Evolutionary conservation across 2,113 vertebrate species (phyloP).

Genomic region (Irena cyanogastra): DNA sequence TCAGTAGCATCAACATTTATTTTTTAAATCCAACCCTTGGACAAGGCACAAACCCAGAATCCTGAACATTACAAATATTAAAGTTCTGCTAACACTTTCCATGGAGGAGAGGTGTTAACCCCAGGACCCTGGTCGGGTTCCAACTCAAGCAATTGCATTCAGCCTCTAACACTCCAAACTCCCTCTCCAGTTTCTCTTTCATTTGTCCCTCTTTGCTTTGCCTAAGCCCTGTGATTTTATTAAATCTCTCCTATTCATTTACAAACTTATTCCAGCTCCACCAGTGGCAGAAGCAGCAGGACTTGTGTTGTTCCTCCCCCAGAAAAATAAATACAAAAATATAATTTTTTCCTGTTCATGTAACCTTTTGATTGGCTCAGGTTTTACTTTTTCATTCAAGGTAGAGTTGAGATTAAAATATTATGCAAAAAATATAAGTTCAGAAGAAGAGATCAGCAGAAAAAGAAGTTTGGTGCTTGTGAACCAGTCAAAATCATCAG

Average conservation of each 20-base stretch:
- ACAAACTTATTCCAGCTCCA: neutral
- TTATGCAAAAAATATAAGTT: neutral
- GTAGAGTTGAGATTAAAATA: neutral
- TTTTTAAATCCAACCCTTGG: neutral
- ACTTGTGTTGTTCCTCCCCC: fast-evolving
- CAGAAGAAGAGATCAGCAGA: neutral
- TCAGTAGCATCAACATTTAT: constrained; percentile 8
- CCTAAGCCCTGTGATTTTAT: neutral
- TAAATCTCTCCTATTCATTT: neutral
- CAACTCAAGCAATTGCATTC: constrained; percentile 11
- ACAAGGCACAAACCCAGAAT: neutral
- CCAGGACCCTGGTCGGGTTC: neutral
- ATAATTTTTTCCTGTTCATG: fast-evolving
- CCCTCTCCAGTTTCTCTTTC: neutral
- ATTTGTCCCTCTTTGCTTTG: neutral
- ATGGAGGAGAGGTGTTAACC: neutral
- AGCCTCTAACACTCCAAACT: neutral
- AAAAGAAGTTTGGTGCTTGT: neutral
- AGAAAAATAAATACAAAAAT: neutral
- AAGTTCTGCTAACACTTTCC: neutral
- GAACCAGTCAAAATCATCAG: neutral
- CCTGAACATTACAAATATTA: neutral
- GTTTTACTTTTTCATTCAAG: neutral
- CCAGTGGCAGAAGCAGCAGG: neutral
- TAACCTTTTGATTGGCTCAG: neutral